Base-by-base conservation (phyloP, 2,888 invertebrate genomes). In the Scaeva pyrastri region DNA sequence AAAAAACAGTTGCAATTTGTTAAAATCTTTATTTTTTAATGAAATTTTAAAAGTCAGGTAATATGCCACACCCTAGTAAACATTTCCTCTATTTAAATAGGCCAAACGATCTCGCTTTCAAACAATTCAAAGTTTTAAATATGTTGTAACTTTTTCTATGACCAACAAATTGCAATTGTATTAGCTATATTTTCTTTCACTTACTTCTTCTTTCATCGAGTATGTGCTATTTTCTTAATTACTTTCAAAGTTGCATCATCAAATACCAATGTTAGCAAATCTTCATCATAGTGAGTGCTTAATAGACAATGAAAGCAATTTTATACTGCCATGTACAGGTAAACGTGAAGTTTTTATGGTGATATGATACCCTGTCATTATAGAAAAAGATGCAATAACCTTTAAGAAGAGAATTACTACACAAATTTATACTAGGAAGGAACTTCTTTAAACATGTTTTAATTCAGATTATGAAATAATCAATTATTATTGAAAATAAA, bases 251-350 rank as follows among this genome's bases (percentile, higher is more conserved):
- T 78, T 77, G 36, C 43, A 60, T 77, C 52, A 77, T 6, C 12
- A 41, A 41, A 60, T 31, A 31, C 31, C 43, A 19, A 71, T 55
- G 36, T 48, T 36, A 48, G 23, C 31, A 62, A 45, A 62, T 45
- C 19, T 11, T 31, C 14, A 43, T 41, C 19, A 41, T 41, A 62
- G 21, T 56, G 56, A 56, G 19, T 16, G 71, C 45, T 56, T 48
- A 62, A 76, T 76, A 71, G 41, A 48, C 62, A 81, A 21, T 62
- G 39, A 62, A 45, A 62, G 48, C 56, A 75, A 52, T 58, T n/a
- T 48, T 8, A 56, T 76, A 55, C 45, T 62, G 21, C 36, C 31
- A 62, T 16, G 6, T 60, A 19, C 2, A 31, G 31, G 5, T 7
- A 41, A 21, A 5, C 12, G 2, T 16, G 19, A 39, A 39, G 19